A percentile compares a stretch with the other conserved stretches of the same genome.
These are phyloP conservation scores for Bombus huntii DNA, from an alignment of 1,140 invertebrate genomes.

Conservation along the genomic window DNA sequence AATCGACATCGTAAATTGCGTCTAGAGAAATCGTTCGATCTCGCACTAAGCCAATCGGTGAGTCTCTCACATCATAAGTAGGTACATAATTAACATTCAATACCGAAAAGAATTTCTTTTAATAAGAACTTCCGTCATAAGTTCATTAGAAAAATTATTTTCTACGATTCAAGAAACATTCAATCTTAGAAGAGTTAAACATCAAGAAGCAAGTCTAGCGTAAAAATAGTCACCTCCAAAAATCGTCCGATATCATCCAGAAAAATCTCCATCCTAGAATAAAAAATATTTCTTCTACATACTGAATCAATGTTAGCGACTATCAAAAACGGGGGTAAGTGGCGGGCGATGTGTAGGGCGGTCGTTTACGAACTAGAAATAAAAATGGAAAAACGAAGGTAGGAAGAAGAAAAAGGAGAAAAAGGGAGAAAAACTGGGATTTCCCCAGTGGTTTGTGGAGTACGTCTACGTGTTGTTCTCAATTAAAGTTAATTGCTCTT, in stretches of 20 bases:
- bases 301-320: background rate
- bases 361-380: background rate
- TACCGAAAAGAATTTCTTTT: too few species aligned
- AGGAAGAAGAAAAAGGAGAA: background rate
- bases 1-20: background rate
- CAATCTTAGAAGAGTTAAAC: too few species aligned
- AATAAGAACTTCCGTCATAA: too few species aligned
- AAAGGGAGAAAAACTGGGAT: background rate
- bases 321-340: background rate
- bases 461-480: constrained; percentile 20
- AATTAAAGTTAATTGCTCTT: constrained; percentile 58
- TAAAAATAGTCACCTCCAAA: too few species aligned
- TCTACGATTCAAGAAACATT: too few species aligned
- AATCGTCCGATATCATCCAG: too few species aligned
- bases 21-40: background rate
- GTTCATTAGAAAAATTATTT: too few species aligned
- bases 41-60: too few species aligned
- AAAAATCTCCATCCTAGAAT: too few species aligned
- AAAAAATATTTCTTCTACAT: background rate
- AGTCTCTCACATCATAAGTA: background rate
- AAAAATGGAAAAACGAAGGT: background rate
- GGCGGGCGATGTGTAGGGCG: background rate
- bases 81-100: too few species aligned
- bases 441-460: background rate
- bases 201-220: too few species aligned